phyloP scores from a whole-genome alignment of 1,140 invertebrate species.

The Euwallacea fornicatus region DNA sequence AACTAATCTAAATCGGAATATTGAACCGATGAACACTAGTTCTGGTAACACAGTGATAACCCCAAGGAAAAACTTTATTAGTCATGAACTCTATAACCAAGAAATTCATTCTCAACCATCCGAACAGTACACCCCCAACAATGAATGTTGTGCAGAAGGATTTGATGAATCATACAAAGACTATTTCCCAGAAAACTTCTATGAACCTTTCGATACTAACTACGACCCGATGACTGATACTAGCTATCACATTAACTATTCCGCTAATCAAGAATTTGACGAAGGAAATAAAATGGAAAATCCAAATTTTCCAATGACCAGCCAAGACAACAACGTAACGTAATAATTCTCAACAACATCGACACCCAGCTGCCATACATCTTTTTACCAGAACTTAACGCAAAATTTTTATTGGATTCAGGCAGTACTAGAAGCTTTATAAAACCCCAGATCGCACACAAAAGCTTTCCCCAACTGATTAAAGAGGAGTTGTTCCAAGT shows the following conservation, averaged over 20 bases:
- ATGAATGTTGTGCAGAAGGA: too few species aligned
- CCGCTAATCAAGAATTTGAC: too few species aligned
- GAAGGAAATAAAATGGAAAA: too few species aligned
- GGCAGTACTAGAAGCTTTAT: constrained; percentile 33
- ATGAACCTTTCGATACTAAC: too few species aligned
- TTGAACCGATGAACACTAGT: constrained; percentile 16
- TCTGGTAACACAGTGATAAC: constrained; percentile 11
- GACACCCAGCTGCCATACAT: neutral
- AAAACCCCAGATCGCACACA: constrained; percentile 26
- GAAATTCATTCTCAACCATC: neutral
- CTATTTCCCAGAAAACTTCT: too few species aligned
- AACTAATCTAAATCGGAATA: constrained; percentile 3
- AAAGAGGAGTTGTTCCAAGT: constrained; percentile 25
- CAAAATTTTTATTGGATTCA: constrained; percentile 35
- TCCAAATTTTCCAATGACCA: neutral
- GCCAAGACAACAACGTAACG: neutral
- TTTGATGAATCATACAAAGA: neutral
- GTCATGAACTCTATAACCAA: constrained; percentile 21
- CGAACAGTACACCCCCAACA: too few species aligned
- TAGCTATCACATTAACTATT: too few species aligned
- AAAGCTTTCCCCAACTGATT: constrained; percentile 22
- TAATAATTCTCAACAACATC: constrained; percentile 14
- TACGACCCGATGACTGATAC: too few species aligned
- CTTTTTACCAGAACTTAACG: constrained; percentile 17
- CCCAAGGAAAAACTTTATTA: constrained; percentile 2